Percentiles rank a stretch among this genome's conserved stretches.
Evolutionary conservation across 2,797 vertebrate genomes (phyloP).

Genomic region (Leuciscus waleckii): DNA sequence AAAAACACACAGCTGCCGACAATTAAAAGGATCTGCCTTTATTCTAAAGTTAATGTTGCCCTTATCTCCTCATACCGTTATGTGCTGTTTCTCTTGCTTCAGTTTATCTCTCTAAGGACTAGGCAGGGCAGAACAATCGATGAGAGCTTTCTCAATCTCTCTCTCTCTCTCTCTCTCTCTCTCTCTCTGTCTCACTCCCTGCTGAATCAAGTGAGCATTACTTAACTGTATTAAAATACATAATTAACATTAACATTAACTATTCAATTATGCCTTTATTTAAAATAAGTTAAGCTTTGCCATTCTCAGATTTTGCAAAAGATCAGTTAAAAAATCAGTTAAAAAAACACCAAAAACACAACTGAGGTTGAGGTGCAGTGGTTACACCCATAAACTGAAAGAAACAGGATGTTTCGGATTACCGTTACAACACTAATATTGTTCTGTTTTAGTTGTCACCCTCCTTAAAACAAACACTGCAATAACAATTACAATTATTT

Average conservation of each 20-base stretch:
- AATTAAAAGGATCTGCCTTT: background rate
- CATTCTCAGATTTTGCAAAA: background rate
- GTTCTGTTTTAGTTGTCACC: background rate
- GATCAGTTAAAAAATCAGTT: background rate
- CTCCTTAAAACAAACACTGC: background rate
- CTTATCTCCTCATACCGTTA: background rate
- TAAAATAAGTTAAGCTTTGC: background rate
- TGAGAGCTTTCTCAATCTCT: background rate
- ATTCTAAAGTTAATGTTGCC: background rate
- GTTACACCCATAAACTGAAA: slow-evolving; percentile 30
- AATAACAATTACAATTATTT: background rate
- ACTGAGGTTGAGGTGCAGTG: background rate
- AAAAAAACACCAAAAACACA: background rate
- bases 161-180: slow-evolving; percentile 13
- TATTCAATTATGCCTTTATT: background rate
- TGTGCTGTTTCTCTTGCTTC: background rate
- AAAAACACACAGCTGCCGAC: background rate
- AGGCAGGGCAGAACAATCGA: slow-evolving; percentile 30
- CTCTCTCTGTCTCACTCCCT: background rate
- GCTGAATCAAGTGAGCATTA: background rate
- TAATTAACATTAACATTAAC: background rate
- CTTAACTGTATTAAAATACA: background rate
- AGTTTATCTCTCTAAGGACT: slow-evolving; percentile 22
- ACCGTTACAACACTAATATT: background rate
- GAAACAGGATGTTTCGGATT: background rate